Conservation (phyloP, 1,140 invertebrate genomes). For the Megalonaias nervosa region DNA sequence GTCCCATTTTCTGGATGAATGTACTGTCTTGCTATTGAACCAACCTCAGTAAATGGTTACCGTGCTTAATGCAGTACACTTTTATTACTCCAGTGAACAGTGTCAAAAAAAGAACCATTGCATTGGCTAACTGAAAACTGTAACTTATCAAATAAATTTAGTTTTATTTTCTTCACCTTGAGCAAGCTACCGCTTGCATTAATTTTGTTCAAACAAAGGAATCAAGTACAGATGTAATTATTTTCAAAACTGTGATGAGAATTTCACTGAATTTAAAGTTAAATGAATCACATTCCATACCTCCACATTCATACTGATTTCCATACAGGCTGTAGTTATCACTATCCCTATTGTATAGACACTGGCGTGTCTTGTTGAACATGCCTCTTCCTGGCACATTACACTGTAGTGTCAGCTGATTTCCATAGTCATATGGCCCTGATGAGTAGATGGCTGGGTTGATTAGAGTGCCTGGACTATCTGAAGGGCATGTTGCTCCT, state of each 20-base stretch:
- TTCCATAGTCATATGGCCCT: conserved; percentile 16
- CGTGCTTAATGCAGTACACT: too few species aligned
- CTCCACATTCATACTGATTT: conserved; percentile 34
- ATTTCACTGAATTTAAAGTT: not conserved
- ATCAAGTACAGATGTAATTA: not conserved
- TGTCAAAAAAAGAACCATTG: too few species aligned
- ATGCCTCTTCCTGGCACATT: not conserved
- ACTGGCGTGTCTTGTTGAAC: conserved; percentile 15
- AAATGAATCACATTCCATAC: not conserved
- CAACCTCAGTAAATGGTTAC: too few species aligned
- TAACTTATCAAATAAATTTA: too few species aligned
- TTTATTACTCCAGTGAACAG: too few species aligned
- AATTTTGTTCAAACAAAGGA: too few species aligned
- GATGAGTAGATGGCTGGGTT: not conserved
- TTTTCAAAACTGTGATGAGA: not conserved
- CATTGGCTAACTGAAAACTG: too few species aligned
- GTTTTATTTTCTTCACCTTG: too few species aligned
- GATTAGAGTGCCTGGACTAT: not conserved
- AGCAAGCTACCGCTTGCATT: too few species aligned
- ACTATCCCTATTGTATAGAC: conserved; percentile 14
- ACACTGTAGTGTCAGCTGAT: conserved; percentile 9
- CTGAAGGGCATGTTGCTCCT: conserved; percentile 7
- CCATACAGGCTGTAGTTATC: conserved; percentile 24
- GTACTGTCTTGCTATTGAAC: too few species aligned
- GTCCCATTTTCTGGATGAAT: too few species aligned